Evolutionary conservation across 2,797 vertebrate genomes (phyloP).

Genomic region (Bucorvus abyssinicus): DNA sequence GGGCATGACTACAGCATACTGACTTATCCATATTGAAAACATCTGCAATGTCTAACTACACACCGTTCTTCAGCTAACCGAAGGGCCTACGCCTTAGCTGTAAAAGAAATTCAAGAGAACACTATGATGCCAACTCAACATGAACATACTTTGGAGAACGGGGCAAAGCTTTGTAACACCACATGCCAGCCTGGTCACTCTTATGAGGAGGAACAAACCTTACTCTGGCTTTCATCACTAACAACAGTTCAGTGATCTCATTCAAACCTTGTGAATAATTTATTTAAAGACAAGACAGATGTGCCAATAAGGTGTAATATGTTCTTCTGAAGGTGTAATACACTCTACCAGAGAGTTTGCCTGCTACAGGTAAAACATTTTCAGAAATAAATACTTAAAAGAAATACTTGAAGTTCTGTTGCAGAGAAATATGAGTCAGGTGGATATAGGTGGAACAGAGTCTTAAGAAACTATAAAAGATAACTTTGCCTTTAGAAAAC

Average conservation of each 20-base stretch:
- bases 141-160: neutral
- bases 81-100: neutral
- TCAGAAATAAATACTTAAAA: neutral
- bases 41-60: neutral
- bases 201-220: neutral
- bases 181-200: neutral
- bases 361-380: neutral
- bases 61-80: neutral
- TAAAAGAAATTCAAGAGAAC: neutral
- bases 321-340: neutral
- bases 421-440: neutral
- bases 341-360: neutral
- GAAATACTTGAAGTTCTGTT: neutral
- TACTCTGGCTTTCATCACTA: neutral
- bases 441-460: neutral
- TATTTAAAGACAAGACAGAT: neutral
- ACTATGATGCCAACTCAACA: neutral
- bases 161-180: neutral
- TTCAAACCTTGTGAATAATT: neutral
- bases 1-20: neutral
- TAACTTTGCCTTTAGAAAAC: neutral
- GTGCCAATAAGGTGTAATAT: neutral
- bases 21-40: neutral
- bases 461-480: neutral
- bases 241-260: neutral